Evolutionary conservation across 2,888 invertebrate genomes (phyloP), one percentile per base, ranked within the genome.

Genomic region (Nomada goodeniana): DNA sequence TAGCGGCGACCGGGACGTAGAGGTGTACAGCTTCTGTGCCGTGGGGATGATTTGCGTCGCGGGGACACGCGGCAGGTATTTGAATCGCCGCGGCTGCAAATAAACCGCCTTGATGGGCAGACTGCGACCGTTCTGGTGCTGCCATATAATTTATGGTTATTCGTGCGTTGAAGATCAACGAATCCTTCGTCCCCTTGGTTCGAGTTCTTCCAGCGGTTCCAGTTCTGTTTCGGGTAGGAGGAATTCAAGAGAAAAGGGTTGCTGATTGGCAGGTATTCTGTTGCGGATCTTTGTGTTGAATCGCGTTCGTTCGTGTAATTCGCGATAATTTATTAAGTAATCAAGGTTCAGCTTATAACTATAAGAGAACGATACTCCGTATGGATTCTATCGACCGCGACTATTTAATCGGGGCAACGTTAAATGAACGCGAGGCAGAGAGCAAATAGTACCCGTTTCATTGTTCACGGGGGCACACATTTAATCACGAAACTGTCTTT

Each of bases 1-100:
- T 67, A 76, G 68, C 63, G 10, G 60, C 42, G 11, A 11, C 15
- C 50, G 60, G 60, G 57, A 26, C 1, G 36, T 18, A 69, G 44
- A 44, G 50, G 50, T 63, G 50, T 15, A 60, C 71, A 20, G 83
- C 83, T 83, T 79, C 83, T 69, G 83, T 70, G 15, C 20, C 26
- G n/a, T 36, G 52, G 47, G 50, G 36, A 67, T 53, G 65, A 63
- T 76, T 70, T 65, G 53, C 20, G 55, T 29, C 61, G 42, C 26
- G 47, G 42, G 42, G 29, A 57, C 63, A 20, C 13, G 26, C 9
- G 42, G n/a, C 13, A 42, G 20, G 47, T 60, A 36, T 10, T 13
- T 4, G 36, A 42, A 53, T 44, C 36, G 2, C 13, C 13, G 47
- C 36, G 52, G 7, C 15, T 18, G 47, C 47, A 9, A 29, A 67